Base-by-base conservation (phyloP, 2,888 invertebrate species). In the Hyles lineata region DNA sequence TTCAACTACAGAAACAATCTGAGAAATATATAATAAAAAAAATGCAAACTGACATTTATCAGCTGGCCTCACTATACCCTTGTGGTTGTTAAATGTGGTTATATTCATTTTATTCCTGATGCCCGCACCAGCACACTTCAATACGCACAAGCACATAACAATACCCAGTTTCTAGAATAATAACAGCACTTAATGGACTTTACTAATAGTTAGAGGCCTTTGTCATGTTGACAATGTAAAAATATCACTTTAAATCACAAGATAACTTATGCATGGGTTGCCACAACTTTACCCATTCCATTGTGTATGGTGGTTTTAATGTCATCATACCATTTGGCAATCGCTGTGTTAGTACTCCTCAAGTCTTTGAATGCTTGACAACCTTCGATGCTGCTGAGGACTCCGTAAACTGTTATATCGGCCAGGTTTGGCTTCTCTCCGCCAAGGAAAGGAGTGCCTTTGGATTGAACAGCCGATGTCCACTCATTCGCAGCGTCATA, bases 361-460 rank as follows among this genome's bases (percentile, higher is more conserved):
- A 97, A 92, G 88, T 99, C 99, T 80, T 96, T 93, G 88, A 99
- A 99, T 0, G 99, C 98, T 60, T 95, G 89, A 84, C 99, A 99
- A 0, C 99, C 99, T 91, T 99, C 98, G 86, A 99, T 98, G 85
- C 99, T 98, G 87, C 96, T 97, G 6, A 99, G 94, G 4, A 98
- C 96, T 1, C 99, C 99, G 86, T 96, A 99, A 1, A 99, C 97
- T 0, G 98, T 96, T 70, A 99, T 93, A 94, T 99, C 99, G 0
- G 99, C 98, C 9, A 99, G 94, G 89, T 99, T 98, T 0, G 99
- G 99, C 76, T 96, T 89, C 21, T 96, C 89, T 0, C 99, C 99
- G 9, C 99, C 99, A 92, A 98, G 96, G 88, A 98, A 99, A 29
- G 93, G 94, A 0, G 96, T 95, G 3, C 97, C 97, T 78, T 96